These are phyloP conservation scores for Papilio helenus DNA, from an alignment of 1,140 invertebrate species.

Conservation along the genomic window DNA sequence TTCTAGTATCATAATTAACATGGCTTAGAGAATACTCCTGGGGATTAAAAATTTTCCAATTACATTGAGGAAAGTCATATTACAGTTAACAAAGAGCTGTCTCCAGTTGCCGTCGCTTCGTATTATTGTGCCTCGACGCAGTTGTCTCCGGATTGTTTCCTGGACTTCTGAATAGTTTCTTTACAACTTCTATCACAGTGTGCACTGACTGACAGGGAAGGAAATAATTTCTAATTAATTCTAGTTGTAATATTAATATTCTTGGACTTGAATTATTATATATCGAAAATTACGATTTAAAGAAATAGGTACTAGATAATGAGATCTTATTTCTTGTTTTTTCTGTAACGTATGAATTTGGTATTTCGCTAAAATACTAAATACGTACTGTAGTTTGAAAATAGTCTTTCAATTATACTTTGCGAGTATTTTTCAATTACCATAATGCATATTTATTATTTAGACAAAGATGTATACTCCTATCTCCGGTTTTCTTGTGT, in stretches of 20 bases:
- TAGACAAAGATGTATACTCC: conserved; percentile 11
- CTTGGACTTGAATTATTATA: no score
- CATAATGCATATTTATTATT: conserved; percentile 21
- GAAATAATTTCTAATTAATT: not conserved
- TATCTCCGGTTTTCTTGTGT: conserved; percentile 6
- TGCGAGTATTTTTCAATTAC: conserved; percentile 17
- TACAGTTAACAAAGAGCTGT: conserved; percentile 11
- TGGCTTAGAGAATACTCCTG: not conserved
- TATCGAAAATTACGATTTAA: no score
- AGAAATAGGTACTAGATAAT: no score
- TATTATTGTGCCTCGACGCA: conserved; percentile 6
- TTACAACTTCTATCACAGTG: conserved; percentile 5
- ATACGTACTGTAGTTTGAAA: not conserved
- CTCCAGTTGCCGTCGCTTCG: conserved; percentile 21
- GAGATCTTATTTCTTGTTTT: no score
- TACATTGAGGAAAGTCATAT: conserved; percentile 19
- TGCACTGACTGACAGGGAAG: not conserved
- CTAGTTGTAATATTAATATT: not conserved
- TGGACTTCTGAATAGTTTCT: conserved; percentile 6
- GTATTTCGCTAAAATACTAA: no score
- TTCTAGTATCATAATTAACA: no score
- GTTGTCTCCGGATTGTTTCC: conserved; percentile 18
- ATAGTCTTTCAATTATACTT: not conserved
- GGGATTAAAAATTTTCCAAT: conserved; percentile 15
- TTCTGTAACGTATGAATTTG: no score